Evolutionary conservation across 2,113 vertebrate species (phyloP).

Genomic region (Okapia johnstoni): DNA sequence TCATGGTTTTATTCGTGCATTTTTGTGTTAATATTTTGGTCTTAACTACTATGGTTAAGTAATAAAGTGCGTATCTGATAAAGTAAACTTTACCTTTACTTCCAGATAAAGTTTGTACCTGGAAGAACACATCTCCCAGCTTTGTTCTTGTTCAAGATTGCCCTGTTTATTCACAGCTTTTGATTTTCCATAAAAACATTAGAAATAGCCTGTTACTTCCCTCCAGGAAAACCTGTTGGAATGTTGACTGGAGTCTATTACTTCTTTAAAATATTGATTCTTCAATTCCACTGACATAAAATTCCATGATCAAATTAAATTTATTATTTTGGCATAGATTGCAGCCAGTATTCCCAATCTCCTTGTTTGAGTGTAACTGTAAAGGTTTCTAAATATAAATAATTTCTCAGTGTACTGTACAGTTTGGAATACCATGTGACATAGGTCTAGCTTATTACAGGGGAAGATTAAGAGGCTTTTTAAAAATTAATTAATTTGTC

Average conservation of each 20-base stretch:
- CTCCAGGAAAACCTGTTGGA: background rate
- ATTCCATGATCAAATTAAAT: background rate
- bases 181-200: conserved; percentile 21
- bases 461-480: background rate
- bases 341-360: background rate
- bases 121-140: background rate
- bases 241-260: background rate
- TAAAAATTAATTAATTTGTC: background rate
- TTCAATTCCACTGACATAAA: background rate
- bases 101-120: background rate
- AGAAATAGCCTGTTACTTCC: background rate
- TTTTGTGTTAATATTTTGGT: background rate
- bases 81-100: background rate
- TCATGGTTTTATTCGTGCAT: background rate
- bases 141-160: background rate
- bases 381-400: background rate
- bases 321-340: background rate
- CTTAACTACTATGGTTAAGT: background rate
- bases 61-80: background rate
- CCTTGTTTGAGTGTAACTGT: background rate
- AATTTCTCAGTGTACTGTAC: background rate
- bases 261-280: conserved; percentile 16
- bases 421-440: background rate
- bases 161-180: background rate
- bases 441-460: background rate